Conservation (phyloP, 2,113 vertebrate species). For the Rhea americana region DNA sequence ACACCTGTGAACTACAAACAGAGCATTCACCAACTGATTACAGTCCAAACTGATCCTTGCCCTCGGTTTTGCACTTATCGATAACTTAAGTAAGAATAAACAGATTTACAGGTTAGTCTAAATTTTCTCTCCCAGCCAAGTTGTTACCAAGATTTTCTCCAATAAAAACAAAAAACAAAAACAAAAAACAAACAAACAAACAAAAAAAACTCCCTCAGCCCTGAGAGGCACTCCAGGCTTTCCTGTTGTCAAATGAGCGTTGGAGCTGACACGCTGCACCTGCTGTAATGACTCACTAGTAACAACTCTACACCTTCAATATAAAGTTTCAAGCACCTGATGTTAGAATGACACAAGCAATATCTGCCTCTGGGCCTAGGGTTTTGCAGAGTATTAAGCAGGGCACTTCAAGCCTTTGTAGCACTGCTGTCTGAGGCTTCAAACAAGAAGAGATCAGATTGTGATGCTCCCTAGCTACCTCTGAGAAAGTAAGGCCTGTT, state of each 20-base stretch:
- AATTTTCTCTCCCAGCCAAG: background rate
- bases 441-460: background rate
- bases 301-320: background rate
- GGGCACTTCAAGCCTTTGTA: background rate
- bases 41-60: background rate
- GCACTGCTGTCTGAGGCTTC: background rate
- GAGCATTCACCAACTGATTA: background rate
- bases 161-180: too few species aligned
- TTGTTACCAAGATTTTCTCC: background rate
- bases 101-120: background rate
- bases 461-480: background rate
- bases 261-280: conserved; percentile 35
- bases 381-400: background rate
- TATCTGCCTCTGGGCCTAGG: background rate
- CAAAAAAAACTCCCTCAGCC: background rate
- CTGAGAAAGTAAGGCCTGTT: background rate
- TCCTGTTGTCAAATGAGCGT: background rate
- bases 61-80: background rate
- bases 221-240: background rate
- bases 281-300: background rate
- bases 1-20: background rate
- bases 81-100: background rate
- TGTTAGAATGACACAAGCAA: background rate
- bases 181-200: too few species aligned
- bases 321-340: conserved; percentile 40